phyloP scores from a whole-genome alignment of 2,113 vertebrate species.

The Poeciliopsis turrubarensis region DNA sequence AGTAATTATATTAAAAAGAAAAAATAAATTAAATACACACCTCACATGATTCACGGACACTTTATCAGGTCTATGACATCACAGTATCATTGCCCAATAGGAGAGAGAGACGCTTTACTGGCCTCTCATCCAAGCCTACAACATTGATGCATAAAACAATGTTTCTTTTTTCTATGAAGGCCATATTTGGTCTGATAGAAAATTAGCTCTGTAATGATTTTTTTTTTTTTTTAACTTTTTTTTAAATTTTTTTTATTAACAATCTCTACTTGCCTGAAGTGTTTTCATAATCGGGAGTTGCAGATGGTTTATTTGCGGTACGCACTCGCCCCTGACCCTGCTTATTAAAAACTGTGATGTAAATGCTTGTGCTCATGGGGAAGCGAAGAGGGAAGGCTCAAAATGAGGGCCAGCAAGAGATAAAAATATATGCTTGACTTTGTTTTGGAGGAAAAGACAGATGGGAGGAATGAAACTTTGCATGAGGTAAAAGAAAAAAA shows the following conservation, averaged over 20 bases:
- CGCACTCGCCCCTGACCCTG: conserved; percentile 38
- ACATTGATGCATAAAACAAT: conserved; percentile 57
- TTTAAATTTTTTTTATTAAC: conserved; percentile 35
- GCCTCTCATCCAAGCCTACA: conserved; percentile 27
- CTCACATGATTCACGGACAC: conserved; percentile 47
- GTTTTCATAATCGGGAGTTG: conserved; percentile 39
- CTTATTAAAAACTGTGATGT: conserved; percentile 15
- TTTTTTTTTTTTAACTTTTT: neutral
- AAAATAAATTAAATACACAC: conserved; percentile 8
- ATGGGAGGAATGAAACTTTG: neutral
- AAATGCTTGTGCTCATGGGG: conserved; percentile 41
- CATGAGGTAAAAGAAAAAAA: neutral
- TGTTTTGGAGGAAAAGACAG: neutral
- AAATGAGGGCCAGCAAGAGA: neutral
- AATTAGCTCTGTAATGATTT: conserved; percentile 75
- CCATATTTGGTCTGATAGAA: conserved; percentile 70
- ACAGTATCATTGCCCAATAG: conserved; percentile 52
- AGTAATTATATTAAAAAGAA: neutral
- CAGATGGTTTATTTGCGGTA: conserved; percentile 17
- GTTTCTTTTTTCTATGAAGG: conserved; percentile 52
- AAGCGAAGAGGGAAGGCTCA: neutral
- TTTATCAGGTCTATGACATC: conserved; percentile 58
- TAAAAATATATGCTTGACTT: conserved; percentile 25
- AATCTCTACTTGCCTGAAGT: conserved; percentile 43
- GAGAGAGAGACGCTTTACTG: conserved; percentile 29